phyloP scores from a whole-genome alignment of 1,140 invertebrate genomes.

The Popillia japonica region DNA sequence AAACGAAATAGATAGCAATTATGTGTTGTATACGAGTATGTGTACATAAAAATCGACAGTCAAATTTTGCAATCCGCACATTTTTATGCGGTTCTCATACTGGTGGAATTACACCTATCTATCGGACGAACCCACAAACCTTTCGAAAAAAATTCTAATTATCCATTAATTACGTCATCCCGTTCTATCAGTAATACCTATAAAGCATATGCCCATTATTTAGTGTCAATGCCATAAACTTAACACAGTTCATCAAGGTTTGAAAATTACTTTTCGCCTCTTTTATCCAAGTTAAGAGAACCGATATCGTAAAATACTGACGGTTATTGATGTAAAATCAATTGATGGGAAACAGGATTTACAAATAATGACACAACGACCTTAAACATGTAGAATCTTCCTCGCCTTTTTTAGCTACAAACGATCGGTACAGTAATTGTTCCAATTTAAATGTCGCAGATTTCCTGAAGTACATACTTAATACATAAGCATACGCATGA shows the following conservation, averaged over 20 bases:
- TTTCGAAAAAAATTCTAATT: slow-evolving; percentile 24
- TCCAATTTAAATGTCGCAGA: background rate
- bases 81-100: slow-evolving; percentile 3
- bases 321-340: background rate
- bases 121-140: slow-evolving; percentile 23
- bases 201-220: background rate
- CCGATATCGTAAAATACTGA: slow-evolving; percentile 21
- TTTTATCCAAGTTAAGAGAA: slow-evolving; percentile 20
- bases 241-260: slow-evolving; percentile 27
- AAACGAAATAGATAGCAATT: too few species aligned
- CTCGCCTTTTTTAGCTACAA: slow-evolving; percentile 6
- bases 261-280: background rate
- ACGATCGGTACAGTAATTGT: background rate
- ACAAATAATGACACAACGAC: slow-evolving; percentile 27
- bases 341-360: slow-evolving; percentile 24
- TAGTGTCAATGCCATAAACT: slow-evolving; percentile 29
- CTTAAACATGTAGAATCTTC: slow-evolving; percentile 16
- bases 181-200: background rate
- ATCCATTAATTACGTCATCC: slow-evolving; percentile 17
- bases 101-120: background rate
- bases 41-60: background rate
- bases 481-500: background rate
- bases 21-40: background rate
- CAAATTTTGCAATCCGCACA: background rate
- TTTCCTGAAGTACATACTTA: background rate